phyloP scores from a whole-genome alignment of 30 jellyfish, hydroid and myxozoan genomes.

The Turritopsis rubra region DNA sequence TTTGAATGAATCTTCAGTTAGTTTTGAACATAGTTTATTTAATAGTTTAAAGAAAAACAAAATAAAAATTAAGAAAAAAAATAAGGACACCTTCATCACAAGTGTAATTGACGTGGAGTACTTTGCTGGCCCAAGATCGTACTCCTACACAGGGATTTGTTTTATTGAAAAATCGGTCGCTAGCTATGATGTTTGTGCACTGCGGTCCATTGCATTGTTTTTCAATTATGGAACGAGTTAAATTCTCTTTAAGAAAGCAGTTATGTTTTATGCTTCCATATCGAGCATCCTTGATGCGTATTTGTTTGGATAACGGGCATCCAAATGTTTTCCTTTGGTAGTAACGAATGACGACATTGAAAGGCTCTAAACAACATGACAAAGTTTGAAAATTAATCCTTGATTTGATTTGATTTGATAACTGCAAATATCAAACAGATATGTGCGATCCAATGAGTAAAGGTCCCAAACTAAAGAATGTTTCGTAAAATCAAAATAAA shows the following conservation, averaged over 20 bases:
- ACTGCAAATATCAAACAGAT: too few relatives aligned
- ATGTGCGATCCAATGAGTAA: too few relatives aligned
- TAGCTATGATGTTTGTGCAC: constrained; percentile 17
- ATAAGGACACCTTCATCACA: constrained; percentile 49
- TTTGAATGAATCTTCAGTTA: too few relatives aligned
- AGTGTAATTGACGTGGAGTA: constrained; percentile 44
- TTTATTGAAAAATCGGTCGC: constrained; percentile 27
- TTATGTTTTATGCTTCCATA: constrained; percentile 37
- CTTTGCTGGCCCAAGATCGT: constrained; percentile 17
- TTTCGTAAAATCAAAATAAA: too few relatives aligned
- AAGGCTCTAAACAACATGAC: not conserved
- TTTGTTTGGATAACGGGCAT: constrained; percentile 61
- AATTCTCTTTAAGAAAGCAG: constrained; percentile 10
- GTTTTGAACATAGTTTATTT: too few relatives aligned
- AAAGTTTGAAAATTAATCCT: too few relatives aligned
- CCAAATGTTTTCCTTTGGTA: constrained; percentile 42
- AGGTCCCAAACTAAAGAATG: too few relatives aligned
- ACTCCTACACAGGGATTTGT: constrained; percentile 1
- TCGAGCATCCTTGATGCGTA: constrained; percentile 36
- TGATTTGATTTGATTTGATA: too few relatives aligned
- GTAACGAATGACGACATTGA: not conserved
- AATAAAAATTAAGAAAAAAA: not conserved
- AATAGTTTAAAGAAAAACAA: too few relatives aligned
- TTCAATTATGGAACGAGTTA: constrained; percentile 2
- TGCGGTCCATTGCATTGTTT: constrained; percentile 15